Conservation (phyloP, 2,113 vertebrate genomes). For the Vanacampus margaritifer region DNA sequence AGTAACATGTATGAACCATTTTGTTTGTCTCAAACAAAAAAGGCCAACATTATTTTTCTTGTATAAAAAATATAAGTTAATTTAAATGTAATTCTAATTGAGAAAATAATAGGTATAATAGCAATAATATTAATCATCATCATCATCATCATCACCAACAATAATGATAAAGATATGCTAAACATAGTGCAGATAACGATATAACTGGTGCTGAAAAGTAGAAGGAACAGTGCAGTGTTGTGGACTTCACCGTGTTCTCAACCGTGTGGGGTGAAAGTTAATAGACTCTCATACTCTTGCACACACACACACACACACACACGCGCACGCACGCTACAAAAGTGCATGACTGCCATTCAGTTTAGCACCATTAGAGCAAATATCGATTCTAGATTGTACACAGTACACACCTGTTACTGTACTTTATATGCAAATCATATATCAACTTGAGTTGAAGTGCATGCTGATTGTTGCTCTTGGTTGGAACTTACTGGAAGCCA, state of each 20-base stretch:
- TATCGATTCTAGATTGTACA: slow-evolving; percentile 62
- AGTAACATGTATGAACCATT: slow-evolving; percentile 72
- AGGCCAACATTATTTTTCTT: slow-evolving; percentile 72
- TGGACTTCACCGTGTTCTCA: slow-evolving; percentile 59
- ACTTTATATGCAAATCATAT: slow-evolving; percentile 46
- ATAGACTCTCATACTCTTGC: slow-evolving; percentile 21
- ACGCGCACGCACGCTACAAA: slow-evolving; percentile 52
- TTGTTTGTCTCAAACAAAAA: slow-evolving; percentile 75
- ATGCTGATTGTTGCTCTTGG: slow-evolving; percentile 65
- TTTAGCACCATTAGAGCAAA: slow-evolving; percentile 75
- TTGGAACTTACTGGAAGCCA: slow-evolving; percentile 69
- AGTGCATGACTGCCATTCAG: slow-evolving; percentile 69
- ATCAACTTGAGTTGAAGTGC: slow-evolving; percentile 57
- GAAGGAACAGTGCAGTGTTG: slow-evolving; percentile 68
- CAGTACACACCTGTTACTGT: slow-evolving; percentile 46
- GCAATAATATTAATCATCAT: slow-evolving; percentile 48
- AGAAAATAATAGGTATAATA: slow-evolving; percentile 79
- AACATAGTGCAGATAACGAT: slow-evolving; percentile 80
- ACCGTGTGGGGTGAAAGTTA: slow-evolving; percentile 31
- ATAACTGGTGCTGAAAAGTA: slow-evolving; percentile 70
- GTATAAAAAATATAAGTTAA: slow-evolving; percentile 86
- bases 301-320: slow-evolving; percentile 17
- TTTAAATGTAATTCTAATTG: slow-evolving; percentile 81
- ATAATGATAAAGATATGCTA: slow-evolving; percentile 69
- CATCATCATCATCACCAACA: slow-evolving; percentile 55